Conservation (phyloP, 2,888 invertebrate species). For the Tridacna crocea region DNA sequence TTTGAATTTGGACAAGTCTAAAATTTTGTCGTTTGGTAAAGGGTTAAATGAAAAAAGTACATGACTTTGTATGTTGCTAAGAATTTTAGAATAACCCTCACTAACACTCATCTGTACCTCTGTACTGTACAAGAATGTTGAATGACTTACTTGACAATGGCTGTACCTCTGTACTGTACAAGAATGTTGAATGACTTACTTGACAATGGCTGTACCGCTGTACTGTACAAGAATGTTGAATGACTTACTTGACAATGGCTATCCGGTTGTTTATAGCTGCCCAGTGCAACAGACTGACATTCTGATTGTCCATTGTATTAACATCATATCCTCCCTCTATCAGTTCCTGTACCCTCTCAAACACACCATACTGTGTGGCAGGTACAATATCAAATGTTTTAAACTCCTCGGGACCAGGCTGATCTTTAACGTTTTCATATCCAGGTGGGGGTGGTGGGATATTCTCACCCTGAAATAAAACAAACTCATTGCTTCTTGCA, state of each 20-base stretch:
- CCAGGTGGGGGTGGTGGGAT: slow-evolving; percentile 31
- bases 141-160: slow-evolving; percentile 89
- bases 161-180: slow-evolving; percentile 82
- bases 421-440: slow-evolving; percentile 43
- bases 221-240: neutral
- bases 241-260: slow-evolving; percentile 91
- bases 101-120: too few relatives aligned
- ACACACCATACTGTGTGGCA: slow-evolving; percentile 96
- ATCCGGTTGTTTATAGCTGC: slow-evolving; percentile 98
- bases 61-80: too few relatives aligned
- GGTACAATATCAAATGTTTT: slow-evolving; percentile 80
- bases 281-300: slow-evolving; percentile 99
- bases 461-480: slow-evolving; percentile 32
- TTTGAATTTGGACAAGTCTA: too few relatives aligned
- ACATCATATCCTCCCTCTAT: slow-evolving; percentile 95
- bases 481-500: too few relatives aligned
- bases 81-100: too few relatives aligned
- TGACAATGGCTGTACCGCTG: slow-evolving; percentile 87
- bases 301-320: slow-evolving; percentile 96
- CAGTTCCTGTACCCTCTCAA: slow-evolving; percentile 89
- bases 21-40: too few relatives aligned
- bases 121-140: neutral
- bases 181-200: slow-evolving; percentile 80
- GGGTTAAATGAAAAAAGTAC: too few relatives aligned
- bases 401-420: slow-evolving; percentile 72